Conservation (phyloP, 2,113 vertebrate species). For the Ciconia maguari region DNA sequence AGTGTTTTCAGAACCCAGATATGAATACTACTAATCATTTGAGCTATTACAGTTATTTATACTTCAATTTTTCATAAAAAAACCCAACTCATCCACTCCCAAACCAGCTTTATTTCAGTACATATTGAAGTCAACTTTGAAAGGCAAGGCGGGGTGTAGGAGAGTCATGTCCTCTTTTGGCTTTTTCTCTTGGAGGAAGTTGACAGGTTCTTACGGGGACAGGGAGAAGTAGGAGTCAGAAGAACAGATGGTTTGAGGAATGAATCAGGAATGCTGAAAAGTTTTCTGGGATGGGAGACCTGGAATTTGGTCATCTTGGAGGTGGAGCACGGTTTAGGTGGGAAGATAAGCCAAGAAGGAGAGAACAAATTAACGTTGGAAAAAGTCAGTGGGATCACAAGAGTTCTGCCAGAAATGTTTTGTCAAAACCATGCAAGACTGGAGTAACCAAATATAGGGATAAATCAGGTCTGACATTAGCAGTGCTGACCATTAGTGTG, state of each 20-base stretch:
- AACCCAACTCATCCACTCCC: neutral
- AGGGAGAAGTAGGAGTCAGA: neutral
- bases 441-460: neutral
- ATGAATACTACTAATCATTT: neutral
- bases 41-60: neutral
- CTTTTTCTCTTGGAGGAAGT: neutral
- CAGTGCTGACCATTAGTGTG: neutral
- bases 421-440: neutral
- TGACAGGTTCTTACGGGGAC: neutral
- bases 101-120: neutral
- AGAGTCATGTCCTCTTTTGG: neutral
- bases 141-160: neutral
- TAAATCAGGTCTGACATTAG: neutral
- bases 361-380: neutral
- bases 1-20: neutral
- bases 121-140: neutral
- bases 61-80: neutral
- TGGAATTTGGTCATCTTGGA: neutral
- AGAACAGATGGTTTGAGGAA: neutral
- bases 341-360: neutral
- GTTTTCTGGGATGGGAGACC: neutral
- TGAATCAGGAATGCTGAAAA: neutral
- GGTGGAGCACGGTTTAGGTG: neutral
- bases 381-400: neutral
- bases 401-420: neutral